phyloP scores from a whole-genome alignment of 2,113 vertebrate genomes.

The Colossoma macropomum region DNA sequence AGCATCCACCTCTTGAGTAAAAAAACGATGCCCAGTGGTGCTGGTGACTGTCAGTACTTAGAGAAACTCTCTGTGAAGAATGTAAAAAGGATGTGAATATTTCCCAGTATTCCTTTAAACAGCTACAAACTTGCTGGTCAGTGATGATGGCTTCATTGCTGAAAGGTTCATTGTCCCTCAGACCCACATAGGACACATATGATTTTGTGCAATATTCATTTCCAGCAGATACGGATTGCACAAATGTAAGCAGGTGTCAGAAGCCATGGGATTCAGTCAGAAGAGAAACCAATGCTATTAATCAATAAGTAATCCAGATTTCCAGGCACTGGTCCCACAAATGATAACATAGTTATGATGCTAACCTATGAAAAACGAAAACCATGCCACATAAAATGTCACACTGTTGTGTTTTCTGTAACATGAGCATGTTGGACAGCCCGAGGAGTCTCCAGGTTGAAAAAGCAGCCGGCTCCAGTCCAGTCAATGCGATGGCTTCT shows the following conservation, averaged over 20 bases:
- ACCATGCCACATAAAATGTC: slow-evolving; percentile 12
- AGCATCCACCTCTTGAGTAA: slow-evolving; percentile 84
- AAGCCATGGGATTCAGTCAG: slow-evolving; percentile 70
- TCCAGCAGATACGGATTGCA: slow-evolving; percentile 65
- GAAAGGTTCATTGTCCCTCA: neutral
- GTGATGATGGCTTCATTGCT: slow-evolving; percentile 48
- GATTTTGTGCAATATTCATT: slow-evolving; percentile 41
- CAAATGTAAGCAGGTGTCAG: slow-evolving; percentile 78
- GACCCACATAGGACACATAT: neutral
- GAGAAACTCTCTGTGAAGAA: neutral
- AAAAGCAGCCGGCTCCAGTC: neutral
- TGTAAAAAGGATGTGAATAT: neutral
- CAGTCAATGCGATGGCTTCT: neutral
- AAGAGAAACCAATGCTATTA: slow-evolving; percentile 39
- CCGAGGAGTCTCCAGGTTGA: neutral
- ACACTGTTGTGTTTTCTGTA: neutral
- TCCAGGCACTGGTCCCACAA: slow-evolving; percentile 43
- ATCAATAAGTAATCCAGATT: slow-evolving; percentile 41
- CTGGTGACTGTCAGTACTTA: slow-evolving; percentile 47
- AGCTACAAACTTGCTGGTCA: neutral
- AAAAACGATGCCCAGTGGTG: slow-evolving; percentile 76
- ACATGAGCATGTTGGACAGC: neutral
- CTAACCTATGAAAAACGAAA: slow-evolving; percentile 47
- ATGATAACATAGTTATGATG: slow-evolving; percentile 50
- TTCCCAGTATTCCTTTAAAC: neutral